phyloP scores from a whole-genome alignment of 64 coral and sea anemone species.

The Platygyra sinensis region DNA sequence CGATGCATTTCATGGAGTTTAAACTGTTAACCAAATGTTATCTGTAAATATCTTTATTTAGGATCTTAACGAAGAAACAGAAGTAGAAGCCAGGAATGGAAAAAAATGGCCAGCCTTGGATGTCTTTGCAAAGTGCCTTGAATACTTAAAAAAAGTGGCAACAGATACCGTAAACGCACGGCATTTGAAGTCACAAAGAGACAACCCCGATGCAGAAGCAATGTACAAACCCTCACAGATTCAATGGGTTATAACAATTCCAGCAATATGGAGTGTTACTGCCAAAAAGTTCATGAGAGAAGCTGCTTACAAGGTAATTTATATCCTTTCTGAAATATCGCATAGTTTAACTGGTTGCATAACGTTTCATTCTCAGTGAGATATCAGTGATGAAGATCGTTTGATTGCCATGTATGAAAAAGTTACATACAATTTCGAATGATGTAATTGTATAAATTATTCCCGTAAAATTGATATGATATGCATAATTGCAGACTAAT shows the following conservation, averaged over 20 bases:
- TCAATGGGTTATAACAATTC: slow-evolving; percentile 59
- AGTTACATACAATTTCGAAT: no score
- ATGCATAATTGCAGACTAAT: no score
- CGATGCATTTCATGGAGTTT: no score
- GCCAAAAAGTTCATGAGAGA: slow-evolving; percentile 54
- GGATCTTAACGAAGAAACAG: slow-evolving; percentile 44
- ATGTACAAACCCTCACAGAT: slow-evolving; percentile 38
- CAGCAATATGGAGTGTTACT: slow-evolving; percentile 52
- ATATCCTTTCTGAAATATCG: not conserved
- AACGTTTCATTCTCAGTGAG: not conserved
- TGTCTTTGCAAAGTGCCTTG: slow-evolving; percentile 40
- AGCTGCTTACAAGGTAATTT: slow-evolving; percentile 55
- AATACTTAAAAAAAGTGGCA: slow-evolving; percentile 12
- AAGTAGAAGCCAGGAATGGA: slow-evolving; percentile 52
- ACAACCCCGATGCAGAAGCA: slow-evolving; percentile 15
- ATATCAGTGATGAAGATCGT: not conserved
- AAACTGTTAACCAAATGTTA: not conserved
- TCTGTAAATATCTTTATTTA: not conserved
- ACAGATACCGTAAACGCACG: slow-evolving; percentile 27
- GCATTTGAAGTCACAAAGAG: slow-evolving; percentile 30
- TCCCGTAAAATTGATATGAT: no score
- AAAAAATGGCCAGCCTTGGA: slow-evolving; percentile 49
- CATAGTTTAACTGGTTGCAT: not conserved
- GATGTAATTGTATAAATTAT: no score
- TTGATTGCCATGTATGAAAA: no score